phyloP scores from a whole-genome alignment of 2,797 vertebrate species.

The Chromis chromis region DNA sequence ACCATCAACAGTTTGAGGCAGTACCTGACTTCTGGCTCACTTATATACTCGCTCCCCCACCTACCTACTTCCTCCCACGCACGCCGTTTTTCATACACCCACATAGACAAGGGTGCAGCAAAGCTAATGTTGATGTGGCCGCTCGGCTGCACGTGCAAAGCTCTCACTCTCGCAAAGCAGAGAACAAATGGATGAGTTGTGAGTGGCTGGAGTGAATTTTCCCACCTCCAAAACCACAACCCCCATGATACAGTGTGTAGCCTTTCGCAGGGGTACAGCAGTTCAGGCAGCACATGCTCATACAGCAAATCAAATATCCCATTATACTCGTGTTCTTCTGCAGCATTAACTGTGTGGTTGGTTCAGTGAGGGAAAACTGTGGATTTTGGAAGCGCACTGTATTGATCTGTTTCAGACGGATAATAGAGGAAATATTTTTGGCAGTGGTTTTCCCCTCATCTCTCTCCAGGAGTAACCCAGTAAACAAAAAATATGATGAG shows the following conservation, averaged over 20 bases:
- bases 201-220: slow-evolving; percentile 51
- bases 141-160: slow-evolving; percentile 38
- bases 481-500: background rate
- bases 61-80: slow-evolving; percentile 74
- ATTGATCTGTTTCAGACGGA: slow-evolving; percentile 2
- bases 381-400: background rate
- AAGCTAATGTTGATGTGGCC: slow-evolving; percentile 48
- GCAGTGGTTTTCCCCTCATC: background rate
- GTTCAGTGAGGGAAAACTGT: background rate
- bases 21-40: slow-evolving; percentile 64
- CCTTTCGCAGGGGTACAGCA: slow-evolving; percentile 10
- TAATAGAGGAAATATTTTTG: background rate
- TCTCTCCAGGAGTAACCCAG: background rate
- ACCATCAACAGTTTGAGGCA: slow-evolving; percentile 67
- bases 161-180: slow-evolving; percentile 49
- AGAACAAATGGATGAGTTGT: slow-evolving; percentile 58
- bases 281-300: slow-evolving; percentile 26
- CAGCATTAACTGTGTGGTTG: background rate
- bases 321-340: background rate
- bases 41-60: slow-evolving; percentile 52
- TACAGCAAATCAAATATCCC: background rate
- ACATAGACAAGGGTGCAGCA: slow-evolving; percentile 61
- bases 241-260: slow-evolving; percentile 13
- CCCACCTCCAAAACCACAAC: slow-evolving; percentile 43
- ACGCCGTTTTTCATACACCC: slow-evolving; percentile 63